phyloP scores from a whole-genome alignment of 2,797 vertebrate genomes.

The Ciconia nigra region DNA sequence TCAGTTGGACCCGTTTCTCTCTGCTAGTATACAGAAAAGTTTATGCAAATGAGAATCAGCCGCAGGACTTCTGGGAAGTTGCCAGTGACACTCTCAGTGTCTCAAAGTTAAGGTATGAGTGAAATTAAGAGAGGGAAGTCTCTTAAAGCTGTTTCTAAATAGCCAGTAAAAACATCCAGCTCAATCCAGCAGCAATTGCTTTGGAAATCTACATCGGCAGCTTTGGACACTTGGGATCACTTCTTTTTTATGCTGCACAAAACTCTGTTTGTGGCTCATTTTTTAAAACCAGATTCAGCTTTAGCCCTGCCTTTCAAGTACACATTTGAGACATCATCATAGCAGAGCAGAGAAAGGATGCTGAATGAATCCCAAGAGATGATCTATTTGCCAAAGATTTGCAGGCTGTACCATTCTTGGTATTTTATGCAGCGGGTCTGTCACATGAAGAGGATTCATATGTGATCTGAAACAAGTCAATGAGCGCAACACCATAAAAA shows the following conservation, averaged over 20 bases:
- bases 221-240: neutral
- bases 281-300: neutral
- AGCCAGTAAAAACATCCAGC: neutral
- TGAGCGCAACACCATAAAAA: neutral
- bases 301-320: neutral
- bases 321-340: neutral
- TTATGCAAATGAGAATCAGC: neutral
- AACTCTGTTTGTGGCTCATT: neutral
- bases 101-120: neutral
- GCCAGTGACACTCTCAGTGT: neutral
- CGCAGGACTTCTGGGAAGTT: constrained; percentile 1
- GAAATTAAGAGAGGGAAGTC: neutral
- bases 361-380: neutral
- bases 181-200: neutral
- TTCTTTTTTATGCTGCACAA: neutral
- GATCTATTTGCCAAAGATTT: neutral
- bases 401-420: neutral
- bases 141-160: neutral
- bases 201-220: neutral
- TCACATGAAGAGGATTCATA: neutral
- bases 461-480: neutral
- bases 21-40: neutral
- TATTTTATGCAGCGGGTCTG: neutral
- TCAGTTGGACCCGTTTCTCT: neutral
- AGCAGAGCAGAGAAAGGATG: neutral